A percentile compares a stretch with the other conserved stretches of the same genome.
phyloP scores from a whole-genome alignment of 2,888 invertebrate genomes.

The Melinopterus prodromus region DNA sequence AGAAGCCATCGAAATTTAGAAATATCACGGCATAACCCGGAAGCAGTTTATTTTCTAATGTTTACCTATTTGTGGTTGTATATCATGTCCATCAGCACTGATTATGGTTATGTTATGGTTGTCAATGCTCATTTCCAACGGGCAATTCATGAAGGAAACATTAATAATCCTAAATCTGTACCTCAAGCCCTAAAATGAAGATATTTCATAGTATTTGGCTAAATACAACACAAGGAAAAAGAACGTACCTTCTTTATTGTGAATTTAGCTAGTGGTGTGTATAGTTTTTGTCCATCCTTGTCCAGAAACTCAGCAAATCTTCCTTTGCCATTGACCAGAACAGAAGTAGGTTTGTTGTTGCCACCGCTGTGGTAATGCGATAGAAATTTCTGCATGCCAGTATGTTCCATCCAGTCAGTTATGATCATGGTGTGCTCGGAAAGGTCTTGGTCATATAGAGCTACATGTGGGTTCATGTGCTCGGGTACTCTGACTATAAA shows the following conservation, averaged over 20 bases:
- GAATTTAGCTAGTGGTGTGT: slow-evolving; percentile 71
- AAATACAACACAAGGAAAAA: neutral
- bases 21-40: no score
- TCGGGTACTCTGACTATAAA: slow-evolving; percentile 77
- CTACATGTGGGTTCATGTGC: slow-evolving; percentile 68
- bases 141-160: slow-evolving; percentile 88
- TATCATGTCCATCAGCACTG: slow-evolving; percentile 80
- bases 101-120: slow-evolving; percentile 82
- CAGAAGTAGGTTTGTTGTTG: slow-evolving; percentile 82
- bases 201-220: neutral
- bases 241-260: slow-evolving; percentile 69
- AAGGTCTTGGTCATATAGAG: slow-evolving; percentile 81
- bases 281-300: slow-evolving; percentile 49
- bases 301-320: slow-evolving; percentile 62
- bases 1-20: no score
- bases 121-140: slow-evolving; percentile 83
- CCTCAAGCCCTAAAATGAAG: slow-evolving; percentile 67
- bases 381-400: slow-evolving; percentile 78
- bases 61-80: slow-evolving; percentile 80
- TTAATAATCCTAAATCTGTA: slow-evolving; percentile 86
- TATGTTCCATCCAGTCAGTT: slow-evolving; percentile 83
- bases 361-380: slow-evolving; percentile 86
- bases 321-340: slow-evolving; percentile 86
- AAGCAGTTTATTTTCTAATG: no score
- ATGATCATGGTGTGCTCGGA: slow-evolving; percentile 78